A percentile compares a stretch with the other conserved stretches of the same genome.
phyloP scores from a whole-genome alignment of 2,797 vertebrate species.

The Anguilla pacifica region DNA sequence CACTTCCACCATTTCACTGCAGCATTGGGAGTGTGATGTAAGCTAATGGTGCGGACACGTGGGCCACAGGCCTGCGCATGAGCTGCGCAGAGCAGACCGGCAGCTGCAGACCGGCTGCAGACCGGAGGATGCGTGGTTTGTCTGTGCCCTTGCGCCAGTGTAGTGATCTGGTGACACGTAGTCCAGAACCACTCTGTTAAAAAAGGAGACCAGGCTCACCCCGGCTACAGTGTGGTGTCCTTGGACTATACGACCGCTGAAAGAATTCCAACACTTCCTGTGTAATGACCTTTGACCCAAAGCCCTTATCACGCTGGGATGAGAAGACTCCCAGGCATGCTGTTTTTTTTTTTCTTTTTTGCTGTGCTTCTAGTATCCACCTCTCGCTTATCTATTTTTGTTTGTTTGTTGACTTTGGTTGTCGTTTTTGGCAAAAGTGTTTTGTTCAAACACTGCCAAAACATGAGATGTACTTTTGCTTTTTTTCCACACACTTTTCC shows the following conservation, averaged over 20 bases:
- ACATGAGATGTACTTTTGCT: background rate
- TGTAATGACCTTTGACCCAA: constrained; percentile 62
- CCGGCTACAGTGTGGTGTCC: constrained; percentile 61
- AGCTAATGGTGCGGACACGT: background rate
- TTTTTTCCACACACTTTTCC: background rate
- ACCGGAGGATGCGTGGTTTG: too few relatives aligned
- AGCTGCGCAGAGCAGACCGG: too few relatives aligned
- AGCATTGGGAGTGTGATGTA: background rate
- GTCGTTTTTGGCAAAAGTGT: background rate
- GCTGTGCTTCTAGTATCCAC: constrained; percentile 5
- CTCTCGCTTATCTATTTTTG: background rate
- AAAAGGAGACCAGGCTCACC: background rate
- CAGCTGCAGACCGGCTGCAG: too few relatives aligned
- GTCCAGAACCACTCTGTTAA: background rate
- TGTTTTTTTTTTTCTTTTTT: constrained; percentile 22
- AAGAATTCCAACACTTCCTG: constrained; percentile 71
- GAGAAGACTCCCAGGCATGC: constrained; percentile 57
- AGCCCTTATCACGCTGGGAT: constrained; percentile 57
- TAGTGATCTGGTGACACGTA: background rate
- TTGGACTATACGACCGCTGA: constrained; percentile 50
- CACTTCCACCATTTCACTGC: background rate
- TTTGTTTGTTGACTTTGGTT: constrained; percentile 8
- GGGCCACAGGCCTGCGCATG: too few relatives aligned
- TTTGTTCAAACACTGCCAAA: background rate
- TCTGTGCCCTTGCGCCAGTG: background rate